These are phyloP conservation scores for Rugalucina vietnamica DNA, from an alignment of 2,888 invertebrate genomes.

Conservation along the genomic window DNA sequence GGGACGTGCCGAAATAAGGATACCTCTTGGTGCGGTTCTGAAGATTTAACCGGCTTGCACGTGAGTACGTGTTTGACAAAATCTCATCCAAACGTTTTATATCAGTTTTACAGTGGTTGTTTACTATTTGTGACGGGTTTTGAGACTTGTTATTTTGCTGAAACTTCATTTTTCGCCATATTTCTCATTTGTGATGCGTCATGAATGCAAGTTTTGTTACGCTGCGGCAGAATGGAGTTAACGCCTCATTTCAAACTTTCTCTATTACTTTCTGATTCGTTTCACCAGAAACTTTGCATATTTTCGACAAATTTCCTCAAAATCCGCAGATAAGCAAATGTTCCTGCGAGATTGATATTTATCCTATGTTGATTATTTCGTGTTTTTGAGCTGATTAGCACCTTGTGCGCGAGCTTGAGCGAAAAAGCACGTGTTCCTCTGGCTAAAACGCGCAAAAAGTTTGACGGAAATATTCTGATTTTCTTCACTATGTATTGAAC, in stretches of 20 bases:
- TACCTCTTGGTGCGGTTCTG: too few species aligned
- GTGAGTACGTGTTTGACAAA: too few species aligned
- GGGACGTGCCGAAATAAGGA: not conserved
- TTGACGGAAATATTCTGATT: not conserved
- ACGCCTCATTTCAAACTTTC: slow-evolving; percentile 41
- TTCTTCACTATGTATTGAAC: not conserved
- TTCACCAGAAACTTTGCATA: slow-evolving; percentile 5
- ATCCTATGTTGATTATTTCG: slow-evolving; percentile 55
- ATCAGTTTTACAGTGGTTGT: too few species aligned
- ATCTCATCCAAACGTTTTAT: too few species aligned
- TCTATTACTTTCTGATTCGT: slow-evolving; percentile 43
- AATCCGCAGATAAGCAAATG: not conserved
- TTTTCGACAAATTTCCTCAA: not conserved
- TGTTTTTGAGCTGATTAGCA: slow-evolving; percentile 57
- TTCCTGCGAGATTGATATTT: not conserved
- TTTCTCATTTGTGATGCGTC: too few species aligned
- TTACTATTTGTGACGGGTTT: too few species aligned
- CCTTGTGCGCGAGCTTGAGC: slow-evolving; percentile 33
- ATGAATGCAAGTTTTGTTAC: not conserved
- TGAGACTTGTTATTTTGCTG: too few species aligned
- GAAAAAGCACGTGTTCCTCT: slow-evolving; percentile 52
- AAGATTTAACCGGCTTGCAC: too few species aligned
- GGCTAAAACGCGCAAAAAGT: slow-evolving; percentile 26
- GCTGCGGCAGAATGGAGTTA: not conserved
- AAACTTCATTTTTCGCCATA: too few species aligned